Base-by-base conservation (phyloP, 2,797 vertebrate genomes). In the Siniperca undulata region DNA sequence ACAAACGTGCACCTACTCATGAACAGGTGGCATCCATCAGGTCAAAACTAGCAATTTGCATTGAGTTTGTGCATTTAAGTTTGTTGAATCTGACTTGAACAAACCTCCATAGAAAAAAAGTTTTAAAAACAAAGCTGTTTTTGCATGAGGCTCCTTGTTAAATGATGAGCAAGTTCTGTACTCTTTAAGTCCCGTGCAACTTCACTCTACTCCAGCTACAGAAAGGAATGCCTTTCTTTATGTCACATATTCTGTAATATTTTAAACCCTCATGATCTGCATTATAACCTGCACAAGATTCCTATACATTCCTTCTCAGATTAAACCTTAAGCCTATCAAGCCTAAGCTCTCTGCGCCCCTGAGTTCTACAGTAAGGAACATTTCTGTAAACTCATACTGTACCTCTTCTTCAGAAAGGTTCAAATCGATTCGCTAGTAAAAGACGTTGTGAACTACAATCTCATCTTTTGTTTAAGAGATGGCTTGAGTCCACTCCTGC, bases 301-400 rank as follows among this genome's bases (percentile, higher is more conserved):
- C 27, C 75, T 90, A 50, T 77, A 80, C 81, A 90, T 92, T 90
- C 85, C 75, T 81, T 1, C 48, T 70, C 60, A 75, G 86, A 87
- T 91, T 90, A 90, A 75, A 72, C 30, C 55, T 7, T 85, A 78
- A 91, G 27, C 60, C 80, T 30, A 20, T 79, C 72, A 0, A 30
- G 30, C 30, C 30, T 30, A 30, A 30, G 70, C 55, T 64, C 27
- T 8, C 5, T 46, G 70, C 36, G 70, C 72, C 60, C 11, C 73
- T 14, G 13, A 78, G n/a, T 36, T 22, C 52, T 36, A 22, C 30
- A 34, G 19, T 20, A 8, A 38, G 52, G 64, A 55, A n/a, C 34
- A 0, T n/a, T 66, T 22, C 70, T 70, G 7, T 44, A 48, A 71
- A 52, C 48, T 27, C 36, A 8, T 2, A 42, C 30, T 55, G 52